Base-by-base conservation (phyloP, 2,113 vertebrate species). In the Budorcas taxicolor region DNA sequence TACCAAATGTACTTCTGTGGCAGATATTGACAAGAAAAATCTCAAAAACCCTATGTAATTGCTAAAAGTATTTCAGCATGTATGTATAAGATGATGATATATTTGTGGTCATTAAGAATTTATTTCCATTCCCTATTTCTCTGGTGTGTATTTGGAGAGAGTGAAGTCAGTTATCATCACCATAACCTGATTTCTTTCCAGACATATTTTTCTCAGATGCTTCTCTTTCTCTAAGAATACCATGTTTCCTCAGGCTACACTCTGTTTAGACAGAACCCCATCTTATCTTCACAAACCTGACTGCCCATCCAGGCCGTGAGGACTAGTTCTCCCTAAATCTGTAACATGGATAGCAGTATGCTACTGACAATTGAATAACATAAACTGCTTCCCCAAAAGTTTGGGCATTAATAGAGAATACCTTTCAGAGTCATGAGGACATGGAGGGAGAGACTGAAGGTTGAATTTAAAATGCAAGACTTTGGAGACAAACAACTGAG, bases 141-240 rank as follows among this genome's bases (percentile, higher is more conserved):
- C 25, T 64, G 17, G 2, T 36, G 11, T 3, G 2, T 50, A 11
- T 74, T 71, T 80, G 23, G 10, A 85, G 50, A 14, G 25, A 36
- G 45, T 9, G 5, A 7, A 11, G 5, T 17, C 19, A 21, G 31
- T 6, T 3, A 57, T 16, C 2, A 0, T 6, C 16, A 60, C 3
- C 6, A 76, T 57, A 11, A n/a, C 19, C 43, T 53, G 31, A 82
- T 50, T 94, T 21, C 8, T 86, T 50, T 47, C 53, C 31, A 29
- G 33, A 5, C 6, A 29, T 15, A 5, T 16, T 67, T 74, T 80
- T 6, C 31, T 71, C 64, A 71, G 19, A 29, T 6, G 67, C 9
- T 71, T 71, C 4, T 71, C n/a, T 71, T 0, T 55, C 58, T 67
- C 23, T 12, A 40, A n/a, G 9, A 47, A 76, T 55, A 6, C 0